Percentiles rank a stretch among this genome's conserved stretches.
Evolutionary conservation across 2,113 vertebrate genomes (phyloP).

Genomic region (Chroicocephalus ridibundus): DNA sequence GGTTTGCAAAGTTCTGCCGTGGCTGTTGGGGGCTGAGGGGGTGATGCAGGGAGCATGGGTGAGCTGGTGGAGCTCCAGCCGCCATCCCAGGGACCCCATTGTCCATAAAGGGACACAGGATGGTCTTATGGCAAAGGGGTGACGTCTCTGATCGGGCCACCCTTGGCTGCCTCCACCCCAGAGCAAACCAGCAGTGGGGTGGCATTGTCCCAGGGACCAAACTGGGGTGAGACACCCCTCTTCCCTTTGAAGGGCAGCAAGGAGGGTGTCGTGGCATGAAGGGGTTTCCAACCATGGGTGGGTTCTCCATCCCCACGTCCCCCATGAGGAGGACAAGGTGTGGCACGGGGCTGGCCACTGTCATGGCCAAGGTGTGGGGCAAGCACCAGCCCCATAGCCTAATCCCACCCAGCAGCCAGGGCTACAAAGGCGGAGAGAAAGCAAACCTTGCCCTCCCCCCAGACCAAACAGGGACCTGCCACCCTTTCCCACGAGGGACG

Average conservation of each 20-base stretch:
- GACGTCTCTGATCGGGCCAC: background rate
- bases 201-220: background rate
- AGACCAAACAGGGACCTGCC: background rate
- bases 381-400: background rate
- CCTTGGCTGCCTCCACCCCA: no score
- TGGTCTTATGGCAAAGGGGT: background rate
- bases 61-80: background rate
- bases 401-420: background rate
- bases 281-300: background rate
- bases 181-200: background rate
- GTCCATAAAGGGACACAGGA: fast-evolving
- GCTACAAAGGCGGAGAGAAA: background rate
- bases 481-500: fast-evolving
- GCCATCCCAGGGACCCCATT: background rate
- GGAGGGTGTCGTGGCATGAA: background rate
- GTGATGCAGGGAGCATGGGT: fast-evolving
- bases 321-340: fast-evolving
- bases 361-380: background rate
- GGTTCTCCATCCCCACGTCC: background rate
- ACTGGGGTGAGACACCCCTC: background rate
- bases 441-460: background rate
- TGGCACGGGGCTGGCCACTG: background rate
- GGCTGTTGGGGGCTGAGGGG: background rate
- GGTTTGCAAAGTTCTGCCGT: background rate
- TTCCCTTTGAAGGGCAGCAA: background rate